These are phyloP conservation scores for Hystrix cristata DNA, from an alignment of 2,113 vertebrate species.

Conservation along the genomic window DNA sequence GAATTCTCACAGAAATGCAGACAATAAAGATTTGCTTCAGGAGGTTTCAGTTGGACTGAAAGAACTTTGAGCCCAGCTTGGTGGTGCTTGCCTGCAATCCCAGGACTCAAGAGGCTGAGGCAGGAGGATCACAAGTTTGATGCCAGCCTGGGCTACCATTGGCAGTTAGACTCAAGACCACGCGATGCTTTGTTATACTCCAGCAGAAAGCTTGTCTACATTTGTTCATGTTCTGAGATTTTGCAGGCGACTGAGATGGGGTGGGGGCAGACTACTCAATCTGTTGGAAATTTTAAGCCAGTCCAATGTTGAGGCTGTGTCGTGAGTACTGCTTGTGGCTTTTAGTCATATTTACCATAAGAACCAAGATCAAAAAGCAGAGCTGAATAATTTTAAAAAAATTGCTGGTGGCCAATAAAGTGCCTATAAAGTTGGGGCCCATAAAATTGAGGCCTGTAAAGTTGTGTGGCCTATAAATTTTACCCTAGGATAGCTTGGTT, in stretches of 20 bases:
- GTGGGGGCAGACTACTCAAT: background rate
- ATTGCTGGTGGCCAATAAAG: background rate
- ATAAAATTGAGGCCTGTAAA: background rate
- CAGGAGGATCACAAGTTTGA: too few species aligned
- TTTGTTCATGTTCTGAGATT: background rate
- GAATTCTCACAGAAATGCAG: background rate
- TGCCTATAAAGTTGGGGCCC: background rate
- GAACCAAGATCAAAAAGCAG: background rate
- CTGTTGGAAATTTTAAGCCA: background rate
- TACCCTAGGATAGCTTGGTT: background rate
- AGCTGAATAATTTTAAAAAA: background rate
- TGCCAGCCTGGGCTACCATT: background rate
- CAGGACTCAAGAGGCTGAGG: too few species aligned
- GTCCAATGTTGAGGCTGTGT: background rate
- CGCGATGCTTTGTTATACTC: background rate
- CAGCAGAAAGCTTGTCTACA: background rate
- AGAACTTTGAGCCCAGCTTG: too few species aligned
- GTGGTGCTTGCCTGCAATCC: too few species aligned
- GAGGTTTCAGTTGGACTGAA: background rate
- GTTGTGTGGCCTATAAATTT: background rate
- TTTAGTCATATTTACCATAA: background rate
- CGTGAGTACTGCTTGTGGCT: background rate
- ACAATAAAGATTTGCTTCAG: background rate
- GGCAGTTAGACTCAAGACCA: background rate
- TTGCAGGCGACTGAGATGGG: background rate